Conservation (phyloP, 2,888 invertebrate genomes). For the Ormyrus labotus region DNA sequence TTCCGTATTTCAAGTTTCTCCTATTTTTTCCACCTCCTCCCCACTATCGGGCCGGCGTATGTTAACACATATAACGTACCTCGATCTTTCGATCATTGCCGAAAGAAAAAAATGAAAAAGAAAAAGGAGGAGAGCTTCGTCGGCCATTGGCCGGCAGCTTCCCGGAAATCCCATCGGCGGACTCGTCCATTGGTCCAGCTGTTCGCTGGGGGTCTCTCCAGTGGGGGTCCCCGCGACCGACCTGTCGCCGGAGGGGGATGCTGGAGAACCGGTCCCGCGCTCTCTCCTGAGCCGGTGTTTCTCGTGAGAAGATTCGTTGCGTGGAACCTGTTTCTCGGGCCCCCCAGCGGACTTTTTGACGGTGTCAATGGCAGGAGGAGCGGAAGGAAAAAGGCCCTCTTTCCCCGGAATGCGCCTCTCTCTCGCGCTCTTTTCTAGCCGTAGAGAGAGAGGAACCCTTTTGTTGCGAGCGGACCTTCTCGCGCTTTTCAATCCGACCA, state of each 20-base stretch:
- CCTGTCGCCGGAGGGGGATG: constrained; percentile 56
- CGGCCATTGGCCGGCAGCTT: constrained; percentile 51
- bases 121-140: constrained; percentile 31
- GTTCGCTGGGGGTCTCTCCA: constrained; percentile 62
- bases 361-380: constrained; percentile 12
- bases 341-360: constrained; percentile 21
- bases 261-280: constrained; percentile 41
- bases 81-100: not conserved
- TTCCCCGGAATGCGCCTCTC: not conserved
- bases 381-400: too few species aligned
- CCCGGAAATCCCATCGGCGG: constrained; percentile 63
- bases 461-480: not conserved
- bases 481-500: not conserved
- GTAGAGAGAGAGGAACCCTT: not conserved
- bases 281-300: constrained; percentile 50
- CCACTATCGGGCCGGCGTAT: not conserved
- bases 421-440: not conserved
- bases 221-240: constrained; percentile 57
- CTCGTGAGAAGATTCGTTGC: constrained; percentile 75
- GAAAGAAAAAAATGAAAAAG: constrained; percentile 5
- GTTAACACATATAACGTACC: constrained; percentile 15
- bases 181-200: constrained; percentile 56
- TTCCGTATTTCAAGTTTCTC: constrained; percentile 50
- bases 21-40: not conserved
- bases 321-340: constrained; percentile 59